A percentile compares a stretch with the other conserved stretches of the same genome.
Conservation (phyloP, 1,140 invertebrate genomes). For the Tachypleus tridentatus region DNA sequence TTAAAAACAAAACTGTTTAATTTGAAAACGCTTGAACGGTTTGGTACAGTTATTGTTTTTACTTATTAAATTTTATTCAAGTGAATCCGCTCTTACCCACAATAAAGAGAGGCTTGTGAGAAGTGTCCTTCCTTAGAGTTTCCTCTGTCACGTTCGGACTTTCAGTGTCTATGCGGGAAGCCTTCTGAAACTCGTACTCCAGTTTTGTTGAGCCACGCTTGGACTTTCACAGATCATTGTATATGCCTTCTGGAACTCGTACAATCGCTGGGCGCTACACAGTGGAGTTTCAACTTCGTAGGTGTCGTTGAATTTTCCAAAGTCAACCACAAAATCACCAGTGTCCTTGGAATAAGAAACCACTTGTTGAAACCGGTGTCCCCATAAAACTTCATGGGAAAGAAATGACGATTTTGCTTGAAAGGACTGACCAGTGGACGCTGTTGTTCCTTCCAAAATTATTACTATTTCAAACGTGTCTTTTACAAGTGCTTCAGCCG, state of each 20-base stretch:
- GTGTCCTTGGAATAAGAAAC: constrained; percentile 83
- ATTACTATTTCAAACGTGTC: constrained; percentile 93
- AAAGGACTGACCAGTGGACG: constrained; percentile 65
- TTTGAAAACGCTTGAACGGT: no score
- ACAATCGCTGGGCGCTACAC: constrained; percentile 71
- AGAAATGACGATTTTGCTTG: constrained; percentile 68
- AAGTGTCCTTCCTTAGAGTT: no score
- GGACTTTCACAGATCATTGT: no score
- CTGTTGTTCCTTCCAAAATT: constrained; percentile 87
- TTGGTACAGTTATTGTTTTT: no score
- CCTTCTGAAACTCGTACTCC: no score
- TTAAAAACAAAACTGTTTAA: no score
- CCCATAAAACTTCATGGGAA: constrained; percentile 87
- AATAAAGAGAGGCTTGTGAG: no score
- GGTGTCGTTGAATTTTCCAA: constrained; percentile 84
- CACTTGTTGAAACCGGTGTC: constrained; percentile 71
- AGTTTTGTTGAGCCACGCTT: no score
- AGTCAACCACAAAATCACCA: constrained; percentile 88
- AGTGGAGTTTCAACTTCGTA: constrained; percentile 80
- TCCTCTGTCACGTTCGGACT: no score
- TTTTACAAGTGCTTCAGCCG: constrained; percentile 70
- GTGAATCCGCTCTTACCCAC: no score
- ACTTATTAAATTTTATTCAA: no score
- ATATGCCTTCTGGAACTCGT: constrained; percentile 37
- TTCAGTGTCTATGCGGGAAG: no score